Evolutionary conservation across 2,113 vertebrate genomes (phyloP).

Genomic region (Sebastes schlegelii): DNA sequence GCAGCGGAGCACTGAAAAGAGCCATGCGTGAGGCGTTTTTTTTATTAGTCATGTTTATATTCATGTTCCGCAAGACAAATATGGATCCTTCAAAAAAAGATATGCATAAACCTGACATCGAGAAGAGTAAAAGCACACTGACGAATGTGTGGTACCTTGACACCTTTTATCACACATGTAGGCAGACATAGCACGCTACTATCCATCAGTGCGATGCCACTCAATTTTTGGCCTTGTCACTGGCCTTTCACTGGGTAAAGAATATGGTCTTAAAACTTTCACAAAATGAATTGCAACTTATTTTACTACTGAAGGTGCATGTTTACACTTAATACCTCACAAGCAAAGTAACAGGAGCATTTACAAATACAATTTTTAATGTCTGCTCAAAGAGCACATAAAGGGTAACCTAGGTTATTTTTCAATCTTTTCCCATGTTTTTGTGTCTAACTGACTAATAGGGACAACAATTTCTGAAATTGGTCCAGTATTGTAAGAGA

Average conservation of each 20-base stretch:
- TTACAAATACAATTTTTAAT: not conserved
- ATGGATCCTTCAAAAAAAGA: slow-evolving; percentile 58
- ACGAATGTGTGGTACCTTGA: slow-evolving; percentile 41
- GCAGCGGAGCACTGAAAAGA: slow-evolving; percentile 38
- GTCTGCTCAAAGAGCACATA: not conserved
- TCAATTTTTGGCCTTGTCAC: not conserved
- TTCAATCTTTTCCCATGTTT: too few species aligned
- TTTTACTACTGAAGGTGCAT: not conserved
- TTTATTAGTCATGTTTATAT: slow-evolving; percentile 75
- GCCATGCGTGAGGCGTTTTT: slow-evolving; percentile 41
- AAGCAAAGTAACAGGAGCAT: not conserved
- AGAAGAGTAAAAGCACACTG: slow-evolving; percentile 38
- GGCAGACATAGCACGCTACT: slow-evolving; percentile 24
- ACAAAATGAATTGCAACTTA: not conserved
- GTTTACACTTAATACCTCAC: not conserved
- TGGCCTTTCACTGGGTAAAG: not conserved
- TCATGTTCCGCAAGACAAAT: slow-evolving; percentile 69
- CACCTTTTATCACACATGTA: slow-evolving; percentile 25
- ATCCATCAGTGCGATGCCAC: slow-evolving; percentile 31
- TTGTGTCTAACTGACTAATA: too few species aligned
- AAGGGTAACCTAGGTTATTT: too few species aligned
- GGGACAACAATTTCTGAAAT: too few species aligned
- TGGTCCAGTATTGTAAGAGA: too few species aligned
- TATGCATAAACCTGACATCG: slow-evolving; percentile 63
- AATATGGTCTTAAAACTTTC: not conserved